phyloP scores from a whole-genome alignment of 2,797 vertebrate genomes.

The Phoebastria nigripes region DNA sequence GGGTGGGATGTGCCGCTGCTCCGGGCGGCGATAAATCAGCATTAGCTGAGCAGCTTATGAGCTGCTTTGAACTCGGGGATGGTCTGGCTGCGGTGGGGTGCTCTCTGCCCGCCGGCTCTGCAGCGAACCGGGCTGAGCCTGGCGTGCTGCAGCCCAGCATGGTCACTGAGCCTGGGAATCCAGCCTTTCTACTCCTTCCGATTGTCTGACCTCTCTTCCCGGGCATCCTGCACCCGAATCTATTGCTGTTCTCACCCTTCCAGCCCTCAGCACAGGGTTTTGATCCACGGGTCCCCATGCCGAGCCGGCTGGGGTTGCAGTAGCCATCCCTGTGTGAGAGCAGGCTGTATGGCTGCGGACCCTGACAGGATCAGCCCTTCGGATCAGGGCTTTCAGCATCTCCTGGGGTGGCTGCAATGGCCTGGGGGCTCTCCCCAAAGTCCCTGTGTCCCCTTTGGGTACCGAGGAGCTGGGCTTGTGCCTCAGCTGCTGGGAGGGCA shows the following conservation, averaged over 20 bases:
- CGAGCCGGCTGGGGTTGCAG: neutral
- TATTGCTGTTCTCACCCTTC: neutral
- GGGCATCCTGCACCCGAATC: neutral
- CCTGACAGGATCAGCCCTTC: neutral
- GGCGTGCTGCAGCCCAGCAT: neutral
- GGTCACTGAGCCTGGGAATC: fast-evolving
- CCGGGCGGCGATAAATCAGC: neutral
- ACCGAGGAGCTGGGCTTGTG: neutral
- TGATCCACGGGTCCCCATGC: fast-evolving
- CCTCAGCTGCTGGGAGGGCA: neutral
- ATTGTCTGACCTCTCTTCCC: neutral
- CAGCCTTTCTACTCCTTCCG: neutral
- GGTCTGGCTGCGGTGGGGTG: neutral
- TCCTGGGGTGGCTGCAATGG: neutral
- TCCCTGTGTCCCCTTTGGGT: too few species aligned
- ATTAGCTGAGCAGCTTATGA: neutral
- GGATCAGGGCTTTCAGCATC: neutral
- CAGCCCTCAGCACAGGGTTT: neutral
- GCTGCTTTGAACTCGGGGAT: neutral
- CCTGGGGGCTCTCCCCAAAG: neutral
- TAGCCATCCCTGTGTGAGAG: neutral
- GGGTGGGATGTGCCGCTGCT: neutral
- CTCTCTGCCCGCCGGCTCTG: fast-evolving
- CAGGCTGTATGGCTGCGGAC: fast-evolving
- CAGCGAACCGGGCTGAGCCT: fast-evolving